Evolutionary conservation across 2,797 vertebrate species (phyloP), one percentile per base, ranked within the genome.

Genomic region (Molossus molossus): DNA sequence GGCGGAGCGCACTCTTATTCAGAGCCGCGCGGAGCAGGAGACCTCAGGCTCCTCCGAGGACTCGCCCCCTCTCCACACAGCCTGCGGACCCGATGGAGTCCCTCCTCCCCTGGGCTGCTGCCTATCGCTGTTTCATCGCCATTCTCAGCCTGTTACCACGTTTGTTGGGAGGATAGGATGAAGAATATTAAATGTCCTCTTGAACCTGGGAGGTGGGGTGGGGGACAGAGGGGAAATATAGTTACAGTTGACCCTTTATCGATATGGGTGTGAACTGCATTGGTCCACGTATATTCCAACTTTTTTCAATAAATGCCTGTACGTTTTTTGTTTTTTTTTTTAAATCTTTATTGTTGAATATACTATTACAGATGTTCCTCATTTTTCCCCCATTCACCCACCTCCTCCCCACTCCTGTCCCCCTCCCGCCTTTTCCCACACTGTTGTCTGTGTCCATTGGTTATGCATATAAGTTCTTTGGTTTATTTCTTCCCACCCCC

Each of bases 11-110:
- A 40, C 25, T 73, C 33, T 48, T 57, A 40, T 29, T 80, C 3
- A 48, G 14, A 62, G n/a, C 17, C 17, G 21, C 1, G 6, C 33
- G 57, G 87, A 76, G 72, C 23, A 58, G 69, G n/a, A n/a, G 48
- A 40, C 6, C 48, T 33, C 18, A 45, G 45, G 18, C 2, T 5
- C 9, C 17, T 67, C 20, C 1, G 0, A 83, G 45, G 50, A 33
- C 23, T 23, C 60, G 58, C 11, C 21, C 9, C 70, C 60, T 84
- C 45, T 33, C 33, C n/a, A n/a, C 9, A 6, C 0, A 14, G 11
- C 6, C n/a, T 45, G 69, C 83, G 77, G 55, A 40, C 33, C 33
- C 13, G 2, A 57, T 55, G 60, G 18, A 40, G 48, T 72, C 75
- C 53, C 17, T 33, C 62, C 55, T 69, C 45, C 87, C 37, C 72